phyloP scores from a whole-genome alignment of 1,140 invertebrate species.

The Diabrotica virgifera region DNA sequence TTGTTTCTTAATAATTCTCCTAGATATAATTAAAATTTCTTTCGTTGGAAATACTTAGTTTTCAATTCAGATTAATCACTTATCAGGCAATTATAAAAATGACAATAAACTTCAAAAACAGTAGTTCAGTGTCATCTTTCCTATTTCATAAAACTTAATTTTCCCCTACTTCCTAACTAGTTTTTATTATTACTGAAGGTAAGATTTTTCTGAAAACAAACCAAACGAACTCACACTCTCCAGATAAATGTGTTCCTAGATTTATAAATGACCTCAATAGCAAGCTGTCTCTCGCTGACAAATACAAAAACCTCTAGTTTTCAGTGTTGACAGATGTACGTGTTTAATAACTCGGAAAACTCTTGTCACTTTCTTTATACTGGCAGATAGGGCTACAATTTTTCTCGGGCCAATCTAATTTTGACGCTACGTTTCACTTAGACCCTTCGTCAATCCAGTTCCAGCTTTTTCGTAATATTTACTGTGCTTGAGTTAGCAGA shows the following conservation, averaged over 20 bases:
- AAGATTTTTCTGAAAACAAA: background rate
- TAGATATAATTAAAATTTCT: too few relatives aligned
- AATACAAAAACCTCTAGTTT: constrained; percentile 41
- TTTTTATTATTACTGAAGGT: background rate
- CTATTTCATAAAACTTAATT: too few relatives aligned
- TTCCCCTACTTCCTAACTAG: background rate
- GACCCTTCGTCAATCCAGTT: background rate
- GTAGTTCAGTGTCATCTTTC: too few relatives aligned
- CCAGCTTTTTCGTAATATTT: background rate
- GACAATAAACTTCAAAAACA: too few relatives aligned
- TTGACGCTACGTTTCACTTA: constrained; percentile 31
- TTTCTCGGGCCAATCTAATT: constrained; percentile 38
- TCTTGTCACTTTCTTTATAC: constrained; percentile 41
- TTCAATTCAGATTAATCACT: too few relatives aligned
- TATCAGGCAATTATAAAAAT: too few relatives aligned
- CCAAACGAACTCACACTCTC: background rate
- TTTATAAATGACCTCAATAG: constrained; percentile 28
- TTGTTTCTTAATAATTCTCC: too few relatives aligned
- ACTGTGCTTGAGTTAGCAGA: background rate
- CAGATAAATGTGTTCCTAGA: background rate
- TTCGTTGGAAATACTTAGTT: too few relatives aligned
- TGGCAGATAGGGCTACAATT: constrained; percentile 29
- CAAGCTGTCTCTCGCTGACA: constrained; percentile 42
- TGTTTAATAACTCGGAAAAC: constrained; percentile 44
- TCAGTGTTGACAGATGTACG: constrained; percentile 43